Evolutionary conservation across 2,113 vertebrate species (phyloP), one percentile per base, ranked within the genome.

Genomic region (Malurus elegans): DNA sequence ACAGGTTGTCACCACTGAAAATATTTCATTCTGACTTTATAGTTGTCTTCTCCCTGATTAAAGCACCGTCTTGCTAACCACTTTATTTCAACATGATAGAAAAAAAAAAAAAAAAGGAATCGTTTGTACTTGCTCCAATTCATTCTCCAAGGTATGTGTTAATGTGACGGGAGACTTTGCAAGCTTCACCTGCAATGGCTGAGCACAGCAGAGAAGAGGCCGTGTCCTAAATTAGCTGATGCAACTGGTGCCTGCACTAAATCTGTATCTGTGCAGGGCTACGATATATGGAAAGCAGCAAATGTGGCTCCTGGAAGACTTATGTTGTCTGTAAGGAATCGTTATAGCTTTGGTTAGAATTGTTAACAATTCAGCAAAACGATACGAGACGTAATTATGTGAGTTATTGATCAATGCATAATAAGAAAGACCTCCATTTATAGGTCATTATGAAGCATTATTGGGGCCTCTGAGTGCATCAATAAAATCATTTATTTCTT

Each of bases 401-500:
- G 89, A 71, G 79, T 95, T 96, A 87, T 90, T 79, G 95, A 97
- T 97, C 21, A 2, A 67, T 86, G 91, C 28, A 48, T 86, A 91
- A 75, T 85, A 79, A 90, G 88, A 83, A 40, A 95, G 75, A 85
- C 73, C 82, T 95, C 93, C 72, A 87, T 96, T 95, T 97, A 91
- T 76, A 92, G 94, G 95, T 87, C 93, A 80, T 89, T 86, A 96
- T 88, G 73, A 89, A 89, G 78, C 8, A 23, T 96, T 96, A 97
- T 57, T 93, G 83, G 94, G 78, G 86, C 90, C 80, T 95, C 66
- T 4, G 4, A 95, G 70, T 95, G 88, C 95, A 47, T 95, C 96
- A 91, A 86, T 97, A 97, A 91, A 96, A 96, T 88, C 12, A 53
- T 53, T 96, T 96, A 94, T 95, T 97, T 96, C 92, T 96, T 96